Percentiles rank a stretch among this genome's conserved stretches.
Conservation (phyloP, 2,113 vertebrate genomes). For the Passer domesticus region DNA sequence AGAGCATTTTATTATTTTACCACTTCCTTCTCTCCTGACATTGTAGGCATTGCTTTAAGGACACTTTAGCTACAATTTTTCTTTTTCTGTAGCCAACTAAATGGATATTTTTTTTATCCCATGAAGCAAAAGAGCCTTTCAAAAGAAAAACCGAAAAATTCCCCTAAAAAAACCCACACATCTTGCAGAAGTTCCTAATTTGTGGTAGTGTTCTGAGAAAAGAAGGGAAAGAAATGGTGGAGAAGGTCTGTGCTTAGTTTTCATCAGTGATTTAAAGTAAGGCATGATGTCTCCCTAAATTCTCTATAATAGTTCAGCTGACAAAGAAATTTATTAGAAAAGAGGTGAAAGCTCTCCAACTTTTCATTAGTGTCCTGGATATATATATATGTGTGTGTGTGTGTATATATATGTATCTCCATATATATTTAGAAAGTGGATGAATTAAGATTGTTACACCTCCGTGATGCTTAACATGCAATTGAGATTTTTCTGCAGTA, state of each 20-base stretch:
- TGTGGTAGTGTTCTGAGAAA: background rate
- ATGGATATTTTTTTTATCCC: background rate
- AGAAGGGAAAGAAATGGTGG: background rate
- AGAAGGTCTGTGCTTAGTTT: background rate
- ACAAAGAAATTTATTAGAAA: background rate
- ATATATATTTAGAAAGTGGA: background rate
- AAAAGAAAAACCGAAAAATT: background rate
- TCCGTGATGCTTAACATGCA: background rate
- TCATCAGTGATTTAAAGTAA: background rate
- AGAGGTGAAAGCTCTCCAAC: background rate
- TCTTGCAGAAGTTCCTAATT: background rate
- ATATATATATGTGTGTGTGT: background rate
- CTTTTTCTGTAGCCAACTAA: background rate
- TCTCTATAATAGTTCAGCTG: background rate
- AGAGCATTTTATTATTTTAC: background rate
- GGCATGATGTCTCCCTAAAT: background rate
- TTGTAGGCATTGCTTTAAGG: background rate
- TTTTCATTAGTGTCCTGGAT: background rate
- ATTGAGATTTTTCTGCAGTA: background rate
- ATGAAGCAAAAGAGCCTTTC: background rate
- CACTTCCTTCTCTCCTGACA: background rate
- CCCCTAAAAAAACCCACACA: fast-evolving
- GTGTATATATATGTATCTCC: too few species aligned
- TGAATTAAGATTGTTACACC: background rate
- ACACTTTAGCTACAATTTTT: background rate